phyloP scores from a whole-genome alignment of 2,797 vertebrate genomes.

The Poeciliopsis turneri region DNA sequence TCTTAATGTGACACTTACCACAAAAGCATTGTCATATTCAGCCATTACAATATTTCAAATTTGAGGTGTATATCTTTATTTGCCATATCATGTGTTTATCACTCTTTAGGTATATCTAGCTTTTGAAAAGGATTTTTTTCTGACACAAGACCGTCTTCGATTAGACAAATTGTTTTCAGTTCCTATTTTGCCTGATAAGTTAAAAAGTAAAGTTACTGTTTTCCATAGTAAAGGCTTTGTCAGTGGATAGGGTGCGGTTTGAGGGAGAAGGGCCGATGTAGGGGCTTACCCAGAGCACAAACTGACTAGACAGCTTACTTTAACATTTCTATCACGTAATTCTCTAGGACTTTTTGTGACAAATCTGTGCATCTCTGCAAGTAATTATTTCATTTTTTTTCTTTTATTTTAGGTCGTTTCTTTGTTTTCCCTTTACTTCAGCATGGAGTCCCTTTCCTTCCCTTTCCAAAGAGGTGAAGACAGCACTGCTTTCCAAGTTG shows the following conservation, averaged over 20 bases:
- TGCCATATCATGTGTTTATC: neutral
- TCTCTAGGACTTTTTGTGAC: neutral
- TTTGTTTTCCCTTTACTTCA: neutral
- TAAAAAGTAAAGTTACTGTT: neutral
- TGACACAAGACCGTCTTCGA: neutral
- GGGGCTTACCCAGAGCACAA: neutral
- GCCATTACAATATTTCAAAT: too few species aligned
- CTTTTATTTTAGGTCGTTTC: conserved; percentile 37
- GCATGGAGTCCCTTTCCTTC: conserved; percentile 45
- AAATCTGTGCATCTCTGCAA: neutral
- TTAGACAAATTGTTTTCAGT: neutral
- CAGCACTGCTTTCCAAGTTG: neutral
- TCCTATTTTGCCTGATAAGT: neutral
- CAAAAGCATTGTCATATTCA: too few species aligned
- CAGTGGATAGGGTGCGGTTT: neutral
- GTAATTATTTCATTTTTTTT: neutral
- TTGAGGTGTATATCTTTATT: too few species aligned
- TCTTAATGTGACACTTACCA: too few species aligned
- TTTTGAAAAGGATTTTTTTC: neutral
- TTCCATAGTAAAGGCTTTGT: neutral
- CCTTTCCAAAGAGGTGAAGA: conserved; percentile 25
- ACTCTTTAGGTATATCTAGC: neutral
- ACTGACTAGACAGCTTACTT: neutral
- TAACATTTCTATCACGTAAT: neutral
- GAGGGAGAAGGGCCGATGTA: neutral